phyloP scores from a whole-genome alignment of 1,140 invertebrate species.

The Fopius arisanus region DNA sequence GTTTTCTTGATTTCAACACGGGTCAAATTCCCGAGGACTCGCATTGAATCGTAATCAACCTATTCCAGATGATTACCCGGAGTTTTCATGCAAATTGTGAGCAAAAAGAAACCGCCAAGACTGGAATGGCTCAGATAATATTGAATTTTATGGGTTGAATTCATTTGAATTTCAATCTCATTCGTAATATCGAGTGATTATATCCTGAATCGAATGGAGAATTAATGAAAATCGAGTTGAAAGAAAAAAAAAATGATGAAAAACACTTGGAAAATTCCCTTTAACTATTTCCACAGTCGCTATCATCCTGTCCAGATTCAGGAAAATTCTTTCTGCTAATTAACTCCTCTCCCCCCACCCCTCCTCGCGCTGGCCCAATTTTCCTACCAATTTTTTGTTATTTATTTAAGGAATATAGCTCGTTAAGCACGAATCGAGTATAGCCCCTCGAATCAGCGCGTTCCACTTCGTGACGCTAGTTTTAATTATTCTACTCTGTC shows the following conservation, averaged over 20 bases:
- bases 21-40: background rate
- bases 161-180: background rate
- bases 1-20: background rate
- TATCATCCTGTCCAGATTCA: too few species aligned
- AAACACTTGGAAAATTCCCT: too few species aligned
- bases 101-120: background rate
- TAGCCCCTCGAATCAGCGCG: conserved; percentile 16
- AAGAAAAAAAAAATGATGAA: too few species aligned
- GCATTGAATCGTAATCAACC: background rate
- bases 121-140: background rate
- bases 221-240: background rate
- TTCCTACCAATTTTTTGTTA: background rate
- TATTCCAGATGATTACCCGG: background rate
- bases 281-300: too few species aligned
- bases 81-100: background rate
- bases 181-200: background rate
- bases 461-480: conserved; percentile 24
- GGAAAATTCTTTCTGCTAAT: background rate
- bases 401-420: background rate
- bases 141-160: background rate
- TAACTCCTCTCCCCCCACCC: background rate
- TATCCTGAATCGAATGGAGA: background rate
- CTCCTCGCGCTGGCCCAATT: background rate
- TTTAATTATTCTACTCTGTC: conserved; percentile 23
- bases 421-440: conserved; percentile 1